A percentile compares a stretch with the other conserved stretches of the same genome.
phyloP scores from a whole-genome alignment of 2,113 vertebrate species.

The Climacteris rufus region DNA sequence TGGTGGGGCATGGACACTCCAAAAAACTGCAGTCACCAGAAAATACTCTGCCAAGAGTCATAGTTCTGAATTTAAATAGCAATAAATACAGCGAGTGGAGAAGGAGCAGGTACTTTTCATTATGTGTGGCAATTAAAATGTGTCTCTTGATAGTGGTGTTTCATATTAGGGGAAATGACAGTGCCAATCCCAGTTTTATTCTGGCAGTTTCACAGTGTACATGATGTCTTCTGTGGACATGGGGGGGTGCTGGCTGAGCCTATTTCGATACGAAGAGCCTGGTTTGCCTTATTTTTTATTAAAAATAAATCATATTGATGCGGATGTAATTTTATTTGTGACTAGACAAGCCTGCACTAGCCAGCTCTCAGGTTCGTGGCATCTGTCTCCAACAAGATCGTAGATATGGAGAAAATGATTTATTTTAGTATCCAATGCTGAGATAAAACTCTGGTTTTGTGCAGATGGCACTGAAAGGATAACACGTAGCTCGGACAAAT shows the following conservation, averaged over 20 bases:
- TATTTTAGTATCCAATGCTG: constrained; percentile 19
- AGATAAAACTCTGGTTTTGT: constrained; percentile 24
- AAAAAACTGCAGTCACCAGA: neutral
- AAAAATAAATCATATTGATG: constrained; percentile 30
- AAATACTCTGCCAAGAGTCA: neutral
- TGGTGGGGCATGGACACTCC: accelerated
- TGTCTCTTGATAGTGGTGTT: neutral
- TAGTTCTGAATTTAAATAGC: neutral
- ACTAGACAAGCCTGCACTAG: constrained; percentile 46
- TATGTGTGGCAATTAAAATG: neutral
- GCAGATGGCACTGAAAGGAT: constrained; percentile 39
- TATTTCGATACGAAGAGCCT: neutral
- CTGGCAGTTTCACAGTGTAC: neutral
- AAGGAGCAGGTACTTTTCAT: neutral
- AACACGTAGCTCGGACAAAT: constrained; percentile 7
- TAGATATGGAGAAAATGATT: constrained; percentile 31
- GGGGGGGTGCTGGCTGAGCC: neutral
- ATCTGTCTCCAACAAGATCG: constrained; percentile 33
- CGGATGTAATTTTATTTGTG: constrained; percentile 23
- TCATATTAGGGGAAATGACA: neutral
- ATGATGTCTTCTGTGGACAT: neutral
- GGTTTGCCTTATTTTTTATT: constrained; percentile 11
- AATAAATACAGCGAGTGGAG: neutral
- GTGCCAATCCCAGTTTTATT: neutral
- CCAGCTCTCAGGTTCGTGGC: constrained; percentile 31